phyloP scores from a whole-genome alignment of 2,888 invertebrate genomes.

The Plagodis dolabraria region DNA sequence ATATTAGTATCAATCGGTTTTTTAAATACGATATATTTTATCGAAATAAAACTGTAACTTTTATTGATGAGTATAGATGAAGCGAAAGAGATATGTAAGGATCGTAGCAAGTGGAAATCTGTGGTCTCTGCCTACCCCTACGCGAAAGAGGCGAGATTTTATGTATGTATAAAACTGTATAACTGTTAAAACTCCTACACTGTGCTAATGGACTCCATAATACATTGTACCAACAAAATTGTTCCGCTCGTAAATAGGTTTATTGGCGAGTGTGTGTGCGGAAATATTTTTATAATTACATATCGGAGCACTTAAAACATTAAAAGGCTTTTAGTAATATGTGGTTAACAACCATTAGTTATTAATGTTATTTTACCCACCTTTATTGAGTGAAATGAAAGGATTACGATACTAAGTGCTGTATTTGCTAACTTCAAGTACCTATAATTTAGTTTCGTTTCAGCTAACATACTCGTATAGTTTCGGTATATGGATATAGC shows the following conservation, averaged over 20 bases:
- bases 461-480: too few species aligned
- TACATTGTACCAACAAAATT: neutral
- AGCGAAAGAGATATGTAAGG: too few species aligned
- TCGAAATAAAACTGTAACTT: neutral
- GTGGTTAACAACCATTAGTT: constrained; percentile 25
- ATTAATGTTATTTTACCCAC: constrained; percentile 7
- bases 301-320: constrained; percentile 27
- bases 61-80: too few species aligned
- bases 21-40: too few species aligned
- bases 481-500: too few species aligned
- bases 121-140: too few species aligned
- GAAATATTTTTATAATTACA: constrained; percentile 23
- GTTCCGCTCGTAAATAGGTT: constrained; percentile 12
- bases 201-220: constrained; percentile 37
- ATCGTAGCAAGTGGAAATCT: too few species aligned
- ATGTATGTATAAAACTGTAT: neutral
- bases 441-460: too few species aligned
- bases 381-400: neutral
- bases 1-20: too few species aligned
- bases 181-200: constrained; percentile 8
- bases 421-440: too few species aligned
- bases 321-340: constrained; percentile 28
- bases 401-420: neutral
- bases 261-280: constrained; percentile 5
- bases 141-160: too few species aligned